Base-by-base conservation (phyloP, 2,888 invertebrate genomes). In the Ypsolopha scabrella region DNA sequence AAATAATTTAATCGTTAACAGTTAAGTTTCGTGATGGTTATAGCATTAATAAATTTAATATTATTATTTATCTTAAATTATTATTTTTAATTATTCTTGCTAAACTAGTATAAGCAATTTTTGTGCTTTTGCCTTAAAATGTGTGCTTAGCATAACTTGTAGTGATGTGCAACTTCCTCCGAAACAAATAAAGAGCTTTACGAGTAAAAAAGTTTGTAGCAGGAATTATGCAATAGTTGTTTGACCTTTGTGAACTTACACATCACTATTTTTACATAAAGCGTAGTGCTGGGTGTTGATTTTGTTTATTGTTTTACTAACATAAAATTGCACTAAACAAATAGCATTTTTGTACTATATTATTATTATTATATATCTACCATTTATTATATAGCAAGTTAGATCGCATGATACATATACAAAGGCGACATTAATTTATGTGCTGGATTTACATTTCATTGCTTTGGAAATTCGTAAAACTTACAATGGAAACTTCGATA, bases 401-500 rank as follows among this genome's bases (percentile, higher is more conserved):
- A 41, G 33, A 41, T 50, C 41, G 41, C 24, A n/a, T 24, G 41
- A 24, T n/a, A 50, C 10, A 35, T n/a, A 7, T 13, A 39, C 24
- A 48, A 37, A 13, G 10, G 38, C 38, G 24, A 13, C 33, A 48
- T 48, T n/a, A n/a, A n/a, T n/a, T n/a, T 24, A 41, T 41, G 49
- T 49, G 49, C 39, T 41, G 41, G 10, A 24, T 48, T 41, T 41
- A 45, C 10, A 24, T 45, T 45, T 24, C 33, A 45, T 45, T 35
- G 24, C n/a, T 33, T 34, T 24, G 10, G 45, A 34, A 45, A 13
- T 45, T 37, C 14, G 37, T 47, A 33, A 33, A 48, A 48, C 48
- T 48, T 48, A 48, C 48, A 48, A 38, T 39, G 7, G 39, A 39
- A 37, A 47, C 48, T 41, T 48, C 48, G 6, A 48, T 48, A 48